Evolutionary conservation across 1,140 invertebrate genomes (phyloP).

Genomic region (Ooceraea biroi): DNA sequence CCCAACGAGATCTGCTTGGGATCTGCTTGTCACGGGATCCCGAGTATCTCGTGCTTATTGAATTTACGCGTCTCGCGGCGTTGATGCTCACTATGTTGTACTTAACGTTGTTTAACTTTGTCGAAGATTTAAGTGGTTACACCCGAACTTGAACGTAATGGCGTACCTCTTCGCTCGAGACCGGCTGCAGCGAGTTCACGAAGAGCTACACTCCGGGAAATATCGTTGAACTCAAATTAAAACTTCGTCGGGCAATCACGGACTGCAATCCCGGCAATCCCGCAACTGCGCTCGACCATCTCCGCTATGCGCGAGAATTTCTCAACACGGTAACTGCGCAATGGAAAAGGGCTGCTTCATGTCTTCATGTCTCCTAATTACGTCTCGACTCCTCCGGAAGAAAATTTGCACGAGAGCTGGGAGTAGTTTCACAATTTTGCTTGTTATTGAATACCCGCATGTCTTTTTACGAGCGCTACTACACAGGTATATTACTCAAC

Average conservation of each 20-base stretch:
- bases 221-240: constrained; percentile 51
- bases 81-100: constrained; percentile 3
- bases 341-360: neutral
- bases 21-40: constrained; percentile 40
- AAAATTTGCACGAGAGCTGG: neutral
- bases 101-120: constrained; percentile 41
- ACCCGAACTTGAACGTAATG: constrained; percentile 39
- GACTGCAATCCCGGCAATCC: neutral
- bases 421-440: neutral
- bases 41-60: constrained; percentile 42
- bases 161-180: neutral
- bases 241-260: constrained; percentile 34
- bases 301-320: constrained; percentile 19
- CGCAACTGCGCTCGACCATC: constrained; percentile 15
- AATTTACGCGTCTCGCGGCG: constrained; percentile 23
- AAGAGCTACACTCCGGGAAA: constrained; percentile 22
- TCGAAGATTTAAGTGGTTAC: constrained; percentile 54
- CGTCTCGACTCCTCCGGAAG: neutral
- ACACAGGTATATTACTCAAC: neutral
- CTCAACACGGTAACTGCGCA: neutral
- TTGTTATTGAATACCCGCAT: constrained; percentile 10
- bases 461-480: neutral
- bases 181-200: neutral
- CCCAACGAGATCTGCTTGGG: constrained; percentile 33
- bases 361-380: constrained; percentile 41